phyloP scores from a whole-genome alignment of 2,888 invertebrate species.

The Erebia palarica region DNA sequence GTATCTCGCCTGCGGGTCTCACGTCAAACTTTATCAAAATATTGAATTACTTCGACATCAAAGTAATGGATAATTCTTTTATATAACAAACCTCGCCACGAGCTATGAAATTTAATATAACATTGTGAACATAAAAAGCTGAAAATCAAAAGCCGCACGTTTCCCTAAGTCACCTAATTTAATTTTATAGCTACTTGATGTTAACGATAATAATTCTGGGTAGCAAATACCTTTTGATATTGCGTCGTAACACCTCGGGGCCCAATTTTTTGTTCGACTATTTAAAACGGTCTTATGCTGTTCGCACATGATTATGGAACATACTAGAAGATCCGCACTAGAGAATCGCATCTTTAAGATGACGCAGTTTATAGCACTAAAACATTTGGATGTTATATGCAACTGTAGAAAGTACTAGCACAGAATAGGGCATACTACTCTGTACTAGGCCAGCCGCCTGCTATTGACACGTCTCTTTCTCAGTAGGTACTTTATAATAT shows the following conservation, averaged over 20 bases:
- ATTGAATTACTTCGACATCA: not conserved
- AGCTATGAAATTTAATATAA: conserved; percentile 4
- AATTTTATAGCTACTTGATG: not conserved
- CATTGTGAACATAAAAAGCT: not conserved
- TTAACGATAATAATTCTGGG: too few relatives aligned
- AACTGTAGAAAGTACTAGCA: too few relatives aligned
- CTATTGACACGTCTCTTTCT: too few relatives aligned
- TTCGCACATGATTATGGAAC: too few relatives aligned
- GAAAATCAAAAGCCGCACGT: not conserved
- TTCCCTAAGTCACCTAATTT: not conserved
- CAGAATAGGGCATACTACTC: too few relatives aligned
- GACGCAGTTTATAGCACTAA: too few relatives aligned
- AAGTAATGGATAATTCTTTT: not conserved
- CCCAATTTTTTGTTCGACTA: not conserved
- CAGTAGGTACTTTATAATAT: too few relatives aligned
- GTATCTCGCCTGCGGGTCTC: too few relatives aligned
- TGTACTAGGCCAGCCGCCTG: too few relatives aligned
- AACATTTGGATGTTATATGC: too few relatives aligned
- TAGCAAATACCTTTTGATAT: conserved; percentile 1
- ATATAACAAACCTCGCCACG: not conserved
- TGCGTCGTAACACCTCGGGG: not conserved
- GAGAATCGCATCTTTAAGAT: too few relatives aligned
- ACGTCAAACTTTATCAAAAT: not conserved
- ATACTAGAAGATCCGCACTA: too few relatives aligned
- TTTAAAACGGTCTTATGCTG: not conserved